A percentile compares a stretch with the other conserved stretches of the same genome.
Conservation (phyloP, 1,140 invertebrate species). For the Saccostrea echinata region DNA sequence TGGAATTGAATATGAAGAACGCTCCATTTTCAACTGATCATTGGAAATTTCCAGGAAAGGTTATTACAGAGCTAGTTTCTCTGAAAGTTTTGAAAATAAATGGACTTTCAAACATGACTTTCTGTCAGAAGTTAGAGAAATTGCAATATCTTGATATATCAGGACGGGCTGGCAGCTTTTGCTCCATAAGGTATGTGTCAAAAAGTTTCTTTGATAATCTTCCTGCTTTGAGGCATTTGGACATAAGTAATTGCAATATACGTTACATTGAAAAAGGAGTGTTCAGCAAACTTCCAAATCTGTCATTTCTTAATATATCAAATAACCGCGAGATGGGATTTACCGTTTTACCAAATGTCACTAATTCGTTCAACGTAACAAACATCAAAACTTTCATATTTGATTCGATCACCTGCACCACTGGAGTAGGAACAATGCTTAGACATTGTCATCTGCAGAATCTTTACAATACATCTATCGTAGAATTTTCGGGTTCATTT, state of each 20-base stretch:
- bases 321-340: background rate
- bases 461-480: background rate
- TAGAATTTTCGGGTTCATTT: background rate
- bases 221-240: background rate
- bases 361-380: background rate
- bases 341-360: background rate
- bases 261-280: background rate
- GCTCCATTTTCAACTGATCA: background rate
- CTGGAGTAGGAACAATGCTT: background rate
- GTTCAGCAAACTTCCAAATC: background rate
- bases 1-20: background rate
- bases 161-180: background rate
- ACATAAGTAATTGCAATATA: background rate
- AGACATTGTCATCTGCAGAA: background rate
- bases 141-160: background rate
- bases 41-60: background rate
- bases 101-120: background rate
- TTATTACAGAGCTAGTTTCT: background rate
- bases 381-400: conserved; percentile 5
- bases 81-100: background rate
- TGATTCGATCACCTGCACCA: background rate
- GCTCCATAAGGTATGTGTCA: background rate
- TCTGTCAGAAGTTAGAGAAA: background rate
- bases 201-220: background rate
- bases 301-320: background rate